phyloP scores from a whole-genome alignment of 2,113 vertebrate species.

The Apodemus speciosus region DNA sequence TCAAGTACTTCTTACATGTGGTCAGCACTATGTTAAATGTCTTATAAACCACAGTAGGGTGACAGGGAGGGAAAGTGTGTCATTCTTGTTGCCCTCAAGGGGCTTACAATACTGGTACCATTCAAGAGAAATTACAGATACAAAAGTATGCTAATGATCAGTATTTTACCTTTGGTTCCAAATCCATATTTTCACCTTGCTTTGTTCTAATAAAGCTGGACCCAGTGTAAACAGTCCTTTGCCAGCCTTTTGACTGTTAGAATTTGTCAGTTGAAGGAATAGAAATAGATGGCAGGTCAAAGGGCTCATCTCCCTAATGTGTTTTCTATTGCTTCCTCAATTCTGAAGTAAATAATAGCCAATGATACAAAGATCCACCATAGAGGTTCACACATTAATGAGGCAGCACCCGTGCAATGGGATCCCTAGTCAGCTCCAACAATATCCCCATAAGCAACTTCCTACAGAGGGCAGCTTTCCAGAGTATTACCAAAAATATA shows the following conservation, averaged over 20 bases:
- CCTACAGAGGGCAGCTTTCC: not conserved
- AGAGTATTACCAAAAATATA: not conserved
- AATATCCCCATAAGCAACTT: not conserved
- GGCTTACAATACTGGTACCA: not conserved
- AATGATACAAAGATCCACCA: not conserved
- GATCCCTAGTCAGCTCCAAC: not conserved
- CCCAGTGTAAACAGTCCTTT: constrained; percentile 43
- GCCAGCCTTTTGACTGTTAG: not conserved
- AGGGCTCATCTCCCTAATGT: constrained; percentile 8
- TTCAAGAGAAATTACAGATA: constrained; percentile 41
- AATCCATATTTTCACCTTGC: not conserved
- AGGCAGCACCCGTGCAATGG: not conserved
- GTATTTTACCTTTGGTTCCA: constrained; percentile 5
- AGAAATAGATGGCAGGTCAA: not conserved
- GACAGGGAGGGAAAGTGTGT: not conserved
- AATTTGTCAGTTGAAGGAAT: constrained; percentile 17
- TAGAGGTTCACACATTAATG: not conserved
- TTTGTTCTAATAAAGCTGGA: constrained; percentile 14
- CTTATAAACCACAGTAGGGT: not conserved
- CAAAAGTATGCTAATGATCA: not conserved
- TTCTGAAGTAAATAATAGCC: not conserved
- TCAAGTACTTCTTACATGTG: constrained; percentile 46
- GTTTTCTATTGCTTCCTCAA: not conserved
- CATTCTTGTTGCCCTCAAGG: constrained; percentile 12
- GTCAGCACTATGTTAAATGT: constrained; percentile 53